phyloP scores from a whole-genome alignment of 2,888 invertebrate species.

The Drosophila siamana region DNA sequence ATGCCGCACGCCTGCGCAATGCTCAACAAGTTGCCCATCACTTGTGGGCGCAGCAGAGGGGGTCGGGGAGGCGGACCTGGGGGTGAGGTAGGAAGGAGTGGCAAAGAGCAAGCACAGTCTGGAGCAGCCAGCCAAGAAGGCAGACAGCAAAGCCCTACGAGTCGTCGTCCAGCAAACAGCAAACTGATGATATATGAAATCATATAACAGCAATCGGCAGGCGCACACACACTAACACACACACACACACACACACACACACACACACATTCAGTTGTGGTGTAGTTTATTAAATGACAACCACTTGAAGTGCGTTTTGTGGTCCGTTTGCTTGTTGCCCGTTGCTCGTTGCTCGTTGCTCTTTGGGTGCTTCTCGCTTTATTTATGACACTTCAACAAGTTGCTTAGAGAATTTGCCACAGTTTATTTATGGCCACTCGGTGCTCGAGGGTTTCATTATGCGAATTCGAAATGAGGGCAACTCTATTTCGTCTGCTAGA shows the following conservation, averaged over 20 bases:
- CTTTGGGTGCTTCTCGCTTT: slow-evolving; percentile 45
- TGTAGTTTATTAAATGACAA: slow-evolving; percentile 81
- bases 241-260: slow-evolving; percentile 49
- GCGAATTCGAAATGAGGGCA: slow-evolving; percentile 56
- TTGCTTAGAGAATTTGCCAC: slow-evolving; percentile 79
- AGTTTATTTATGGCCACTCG: slow-evolving; percentile 68
- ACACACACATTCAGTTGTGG: slow-evolving; percentile 28
- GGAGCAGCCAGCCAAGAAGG: slow-evolving; percentile 9
- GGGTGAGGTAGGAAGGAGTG: background rate
- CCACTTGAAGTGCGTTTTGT: slow-evolving; percentile 54
- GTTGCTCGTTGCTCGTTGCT: background rate
- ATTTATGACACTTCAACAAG: slow-evolving; percentile 76
- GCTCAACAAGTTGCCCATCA: slow-evolving; percentile 60
- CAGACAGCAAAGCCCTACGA: slow-evolving; percentile 8
- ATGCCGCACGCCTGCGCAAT: slow-evolving; percentile 81
- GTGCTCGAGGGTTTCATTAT: slow-evolving; percentile 35
- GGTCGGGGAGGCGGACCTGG: background rate
- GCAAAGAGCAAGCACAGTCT: slow-evolving; percentile 9
- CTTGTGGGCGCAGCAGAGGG: background rate
- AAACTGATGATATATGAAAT: slow-evolving; percentile 80
- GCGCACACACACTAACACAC: slow-evolving; percentile 30
- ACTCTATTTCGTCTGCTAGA: slow-evolving; percentile 20
- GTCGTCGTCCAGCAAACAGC: slow-evolving; percentile 41
- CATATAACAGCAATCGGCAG: slow-evolving; percentile 79
- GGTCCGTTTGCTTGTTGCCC: slow-evolving; percentile 20